Base-by-base conservation (phyloP, 2,113 vertebrate species). In the Corythornis cristatus region DNA sequence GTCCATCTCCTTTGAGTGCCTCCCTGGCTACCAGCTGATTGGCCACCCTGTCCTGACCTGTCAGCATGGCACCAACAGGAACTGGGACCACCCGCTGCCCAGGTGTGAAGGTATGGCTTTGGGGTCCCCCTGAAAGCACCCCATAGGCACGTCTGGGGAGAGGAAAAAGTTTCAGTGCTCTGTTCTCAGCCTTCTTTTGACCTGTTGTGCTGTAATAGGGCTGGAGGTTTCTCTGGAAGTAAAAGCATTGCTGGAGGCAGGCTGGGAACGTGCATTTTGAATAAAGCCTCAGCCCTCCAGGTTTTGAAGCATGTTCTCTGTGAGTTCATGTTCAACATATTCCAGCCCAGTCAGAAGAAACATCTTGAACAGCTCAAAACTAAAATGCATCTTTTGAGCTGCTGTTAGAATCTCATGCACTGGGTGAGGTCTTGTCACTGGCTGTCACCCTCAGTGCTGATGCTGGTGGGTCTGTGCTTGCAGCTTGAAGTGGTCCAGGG, bases 1-100 rank as follows among this genome's bases (percentile, higher is more conserved):
- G 87, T 99, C 99, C 35, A 99, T 99, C 96, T 99, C 99, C 57
- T 99, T 99, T 1, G 99, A 99, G 96, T 99, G 99, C 76, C 97
- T 99, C 60, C 98, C 98, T 4, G 99, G 99, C 20, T 99, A 98
- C 96, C 98, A 98, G 7, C 98, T 99, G 10, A 97, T 97, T 68
- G 99, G 99, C 25, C 97, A 99, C 64, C 98, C 99, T 5, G 99
- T 99, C 94, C 98, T 99, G 68, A 99, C 99, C 20, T 99, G 99
- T 75, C 98, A 99, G 73, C 99, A 99, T 1, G 99, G 99, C 76
- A 99, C 98, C 93, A 99, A 99, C 46, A 98, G 99, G 89, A 99
- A 99, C 96, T 99, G 99, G 99, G 99, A 99, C 96, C 98, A 99
- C 77, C 98, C 98, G 0, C 96, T 99, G 95, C 99, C 99, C 96